Evolutionary conservation across 2,113 vertebrate species (phyloP).

Genomic region (Anolis carolinensis): DNA sequence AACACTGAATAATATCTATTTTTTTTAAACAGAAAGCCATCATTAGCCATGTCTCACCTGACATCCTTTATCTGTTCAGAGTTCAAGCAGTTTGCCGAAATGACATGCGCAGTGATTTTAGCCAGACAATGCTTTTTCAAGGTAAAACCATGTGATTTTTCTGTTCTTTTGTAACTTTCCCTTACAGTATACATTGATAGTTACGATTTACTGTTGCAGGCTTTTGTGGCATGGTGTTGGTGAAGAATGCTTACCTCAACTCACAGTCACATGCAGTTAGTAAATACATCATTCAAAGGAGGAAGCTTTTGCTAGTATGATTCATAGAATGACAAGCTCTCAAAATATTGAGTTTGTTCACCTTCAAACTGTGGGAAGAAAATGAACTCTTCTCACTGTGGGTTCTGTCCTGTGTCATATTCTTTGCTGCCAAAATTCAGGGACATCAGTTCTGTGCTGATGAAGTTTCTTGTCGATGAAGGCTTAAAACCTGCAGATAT

Average conservation of each 20-base stretch:
- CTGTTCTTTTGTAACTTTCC: slow-evolving; percentile 26
- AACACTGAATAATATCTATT: slow-evolving; percentile 78
- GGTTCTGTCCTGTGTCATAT: no score
- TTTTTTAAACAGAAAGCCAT: slow-evolving; percentile 89
- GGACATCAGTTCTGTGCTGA: background rate
- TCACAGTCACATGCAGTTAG: background rate
- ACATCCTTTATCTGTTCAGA: slow-evolving; percentile 95
- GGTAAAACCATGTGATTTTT: slow-evolving; percentile 76
- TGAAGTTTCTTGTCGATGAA: background rate
- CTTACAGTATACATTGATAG: background rate
- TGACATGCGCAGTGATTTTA: slow-evolving; percentile 98
- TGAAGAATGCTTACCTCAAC: background rate
- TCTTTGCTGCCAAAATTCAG: background rate
- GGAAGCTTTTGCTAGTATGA: background rate
- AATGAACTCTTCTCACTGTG: background rate
- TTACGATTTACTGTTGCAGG: background rate
- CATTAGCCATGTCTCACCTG: slow-evolving; percentile 91
- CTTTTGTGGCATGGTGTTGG: background rate
- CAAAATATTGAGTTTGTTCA: background rate
- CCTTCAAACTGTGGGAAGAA: background rate
- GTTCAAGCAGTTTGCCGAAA: slow-evolving; percentile 94
- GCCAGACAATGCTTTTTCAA: slow-evolving; percentile 97
- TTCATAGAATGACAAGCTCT: background rate
- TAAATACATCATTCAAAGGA: background rate
- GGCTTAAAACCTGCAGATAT: background rate